Percentiles rank a stretch among this genome's conserved stretches.
These are phyloP conservation scores for Trachymyrmex septentrionalis DNA, from an alignment of 1,140 invertebrate genomes.

Conservation along the genomic window DNA sequence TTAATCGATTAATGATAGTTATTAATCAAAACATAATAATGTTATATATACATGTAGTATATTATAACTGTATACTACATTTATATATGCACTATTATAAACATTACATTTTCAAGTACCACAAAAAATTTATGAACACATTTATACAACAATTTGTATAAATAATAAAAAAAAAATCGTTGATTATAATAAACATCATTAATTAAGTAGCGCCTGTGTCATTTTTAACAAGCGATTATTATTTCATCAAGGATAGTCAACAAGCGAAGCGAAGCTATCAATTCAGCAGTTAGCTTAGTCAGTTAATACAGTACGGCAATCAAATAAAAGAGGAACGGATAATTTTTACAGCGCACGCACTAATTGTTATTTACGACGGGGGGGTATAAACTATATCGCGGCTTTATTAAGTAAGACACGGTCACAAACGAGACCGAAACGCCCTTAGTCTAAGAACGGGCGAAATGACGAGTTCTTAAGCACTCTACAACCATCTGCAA, in stretches of 20 bases:
- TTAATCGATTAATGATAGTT: background rate
- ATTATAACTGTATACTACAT: too few relatives aligned
- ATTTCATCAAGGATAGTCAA: constrained; percentile 10
- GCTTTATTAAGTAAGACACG: constrained; percentile 75
- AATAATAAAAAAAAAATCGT: background rate
- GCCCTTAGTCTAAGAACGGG: constrained; percentile 1
- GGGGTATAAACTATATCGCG: constrained; percentile 78
- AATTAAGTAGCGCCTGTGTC: background rate
- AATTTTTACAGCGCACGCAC: constrained; percentile 76
- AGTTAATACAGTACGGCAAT: constrained; percentile 63
- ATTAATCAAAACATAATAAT: background rate
- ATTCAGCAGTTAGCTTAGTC: constrained; percentile 80
- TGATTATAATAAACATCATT: background rate
- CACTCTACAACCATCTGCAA: constrained; percentile 52
- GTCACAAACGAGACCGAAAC: constrained; percentile 1
- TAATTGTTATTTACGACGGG: constrained; percentile 84
- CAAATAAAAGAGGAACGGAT: constrained; percentile 70
- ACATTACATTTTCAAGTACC: background rate
- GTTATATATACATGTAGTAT: background rate
- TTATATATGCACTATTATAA: background rate
- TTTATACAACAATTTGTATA: background rate
- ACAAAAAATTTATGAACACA: background rate
- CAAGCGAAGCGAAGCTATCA: constrained; percentile 67
- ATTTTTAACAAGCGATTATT: constrained; percentile 21
- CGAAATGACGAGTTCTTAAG: constrained; percentile 37